Conservation (phyloP, 2,797 vertebrate genomes). For the Danio albolineatus region DNA sequence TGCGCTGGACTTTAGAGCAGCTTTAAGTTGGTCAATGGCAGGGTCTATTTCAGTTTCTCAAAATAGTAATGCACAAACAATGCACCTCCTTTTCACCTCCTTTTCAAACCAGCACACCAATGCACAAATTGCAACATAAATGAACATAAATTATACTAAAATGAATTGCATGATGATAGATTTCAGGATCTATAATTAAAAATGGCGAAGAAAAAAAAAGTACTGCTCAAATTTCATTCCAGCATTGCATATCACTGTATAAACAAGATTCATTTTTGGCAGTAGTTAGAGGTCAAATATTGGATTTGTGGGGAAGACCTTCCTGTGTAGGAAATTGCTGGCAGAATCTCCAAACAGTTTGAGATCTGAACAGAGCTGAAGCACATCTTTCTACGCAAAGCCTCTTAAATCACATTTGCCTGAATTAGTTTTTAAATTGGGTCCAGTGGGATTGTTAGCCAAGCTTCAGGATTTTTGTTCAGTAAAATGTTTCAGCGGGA, state of each 20-base stretch:
- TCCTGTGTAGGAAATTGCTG: slow-evolving; percentile 47
- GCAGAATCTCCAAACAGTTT: slow-evolving; percentile 51
- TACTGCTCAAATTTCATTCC: background rate
- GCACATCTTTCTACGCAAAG: slow-evolving; percentile 63
- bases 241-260: background rate
- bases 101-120: too few relatives aligned
- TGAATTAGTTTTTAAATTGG: slow-evolving; percentile 77
- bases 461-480: slow-evolving; percentile 71
- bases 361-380: slow-evolving; percentile 65
- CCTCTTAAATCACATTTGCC: slow-evolving; percentile 76
- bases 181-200: too few relatives aligned
- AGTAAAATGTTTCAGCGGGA: slow-evolving; percentile 67
- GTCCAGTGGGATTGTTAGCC: slow-evolving; percentile 76
- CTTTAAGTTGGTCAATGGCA: too few relatives aligned
- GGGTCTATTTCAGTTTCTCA: too few relatives aligned
- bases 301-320: background rate
- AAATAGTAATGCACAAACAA: too few relatives aligned
- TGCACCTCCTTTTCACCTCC: too few relatives aligned
- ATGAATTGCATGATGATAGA: too few relatives aligned
- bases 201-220: background rate
- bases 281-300: background rate
- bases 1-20: too few relatives aligned
- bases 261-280: background rate
- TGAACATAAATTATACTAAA: too few relatives aligned
- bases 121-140: too few relatives aligned